These are phyloP conservation scores for Silurus meridionalis DNA, from an alignment of 2,113 vertebrate genomes.

Conservation along the genomic window DNA sequence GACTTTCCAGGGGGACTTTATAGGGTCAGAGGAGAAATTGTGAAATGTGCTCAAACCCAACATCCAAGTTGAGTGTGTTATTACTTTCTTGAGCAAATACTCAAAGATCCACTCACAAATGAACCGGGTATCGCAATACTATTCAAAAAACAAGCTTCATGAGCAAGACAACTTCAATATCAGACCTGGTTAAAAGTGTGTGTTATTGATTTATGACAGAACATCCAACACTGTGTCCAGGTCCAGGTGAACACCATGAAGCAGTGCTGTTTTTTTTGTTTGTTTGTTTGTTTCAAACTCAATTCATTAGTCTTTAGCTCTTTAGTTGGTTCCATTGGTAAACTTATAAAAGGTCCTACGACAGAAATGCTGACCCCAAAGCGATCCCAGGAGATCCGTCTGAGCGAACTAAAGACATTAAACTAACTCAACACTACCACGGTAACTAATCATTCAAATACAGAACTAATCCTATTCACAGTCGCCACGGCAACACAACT, in stretches of 20 bases:
- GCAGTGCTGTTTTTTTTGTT: not conserved
- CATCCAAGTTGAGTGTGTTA: not conserved
- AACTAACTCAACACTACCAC: not conserved
- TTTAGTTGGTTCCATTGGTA: not conserved
- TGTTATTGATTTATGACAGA: not conserved
- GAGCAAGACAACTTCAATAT: not conserved
- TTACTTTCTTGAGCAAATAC: not conserved
- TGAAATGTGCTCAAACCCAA: not conserved
- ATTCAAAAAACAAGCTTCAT: not conserved
- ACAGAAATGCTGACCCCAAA: not conserved
- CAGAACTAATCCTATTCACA: not conserved
- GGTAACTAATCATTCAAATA: not conserved
- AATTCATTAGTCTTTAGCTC: not conserved
- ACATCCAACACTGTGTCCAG: not conserved
- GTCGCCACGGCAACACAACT: not conserved
- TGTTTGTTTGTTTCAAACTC: not conserved
- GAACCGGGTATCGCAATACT: not conserved
- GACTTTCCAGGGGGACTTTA: not conserved
- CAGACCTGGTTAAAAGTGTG: not conserved
- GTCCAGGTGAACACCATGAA: not conserved
- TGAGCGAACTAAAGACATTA: not conserved
- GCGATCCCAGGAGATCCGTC: not conserved
- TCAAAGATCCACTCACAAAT: not conserved
- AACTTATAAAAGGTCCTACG: not conserved
- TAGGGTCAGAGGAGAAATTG: not conserved